Conservation (phyloP, 2,797 vertebrate species). For the Orientallactaga sibirica region DNA sequence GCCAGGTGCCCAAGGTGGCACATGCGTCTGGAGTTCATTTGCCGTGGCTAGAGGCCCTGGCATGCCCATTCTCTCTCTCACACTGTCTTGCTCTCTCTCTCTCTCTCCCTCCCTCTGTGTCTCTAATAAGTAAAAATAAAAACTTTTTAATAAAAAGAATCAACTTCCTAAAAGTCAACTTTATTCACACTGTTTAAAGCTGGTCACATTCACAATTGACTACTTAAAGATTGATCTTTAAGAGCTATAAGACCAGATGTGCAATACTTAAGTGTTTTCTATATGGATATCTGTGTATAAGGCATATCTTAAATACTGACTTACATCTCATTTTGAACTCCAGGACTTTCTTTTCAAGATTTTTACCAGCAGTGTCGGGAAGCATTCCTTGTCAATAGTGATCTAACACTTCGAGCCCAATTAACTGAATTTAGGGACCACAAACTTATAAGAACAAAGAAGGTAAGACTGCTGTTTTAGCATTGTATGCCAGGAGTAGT, state of each 20-base stretch:
- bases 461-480: conserved; percentile 87
- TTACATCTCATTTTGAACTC: conserved; percentile 13
- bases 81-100: too few relatives aligned
- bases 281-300: background rate
- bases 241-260: background rate
- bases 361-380: conserved; percentile 99
- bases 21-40: too few relatives aligned
- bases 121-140: too few relatives aligned
- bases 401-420: conserved; percentile 97
- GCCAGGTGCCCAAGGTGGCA: too few relatives aligned
- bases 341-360: conserved; percentile 98
- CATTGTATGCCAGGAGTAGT: background rate
- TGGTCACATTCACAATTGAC: background rate
- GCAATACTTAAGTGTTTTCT: background rate
- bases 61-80: too few relatives aligned
- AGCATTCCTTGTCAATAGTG: conserved; percentile 97
- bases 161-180: background rate
- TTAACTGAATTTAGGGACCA: conserved; percentile 99
- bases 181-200: background rate
- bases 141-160: background rate
- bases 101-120: too few relatives aligned
- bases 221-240: conserved; percentile 1
- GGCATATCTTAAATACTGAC: background rate
- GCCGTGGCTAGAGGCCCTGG: too few relatives aligned
- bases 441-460: conserved; percentile 96